Conservation (phyloP, 2,888 invertebrate genomes). For the Drosophila yooni region DNA sequence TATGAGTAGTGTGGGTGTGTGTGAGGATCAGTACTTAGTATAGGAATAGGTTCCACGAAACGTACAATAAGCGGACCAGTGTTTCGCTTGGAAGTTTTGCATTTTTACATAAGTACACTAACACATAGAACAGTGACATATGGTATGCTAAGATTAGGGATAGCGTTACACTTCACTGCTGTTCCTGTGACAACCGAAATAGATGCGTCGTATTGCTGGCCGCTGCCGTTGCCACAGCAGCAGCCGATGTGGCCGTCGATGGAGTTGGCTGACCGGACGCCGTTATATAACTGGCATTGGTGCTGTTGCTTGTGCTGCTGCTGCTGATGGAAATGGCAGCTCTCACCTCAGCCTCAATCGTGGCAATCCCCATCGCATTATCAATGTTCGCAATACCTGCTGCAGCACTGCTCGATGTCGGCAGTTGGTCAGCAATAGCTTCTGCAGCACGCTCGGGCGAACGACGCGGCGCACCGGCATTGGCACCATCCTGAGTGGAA, state of each 20-base stretch:
- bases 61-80: constrained; percentile 39
- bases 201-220: constrained; percentile 80
- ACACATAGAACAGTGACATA: constrained; percentile 62
- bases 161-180: constrained; percentile 55
- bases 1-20: constrained; percentile 4
- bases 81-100: constrained; percentile 49
- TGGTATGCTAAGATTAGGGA: constrained; percentile 40
- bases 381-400: constrained; percentile 32
- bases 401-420: constrained; percentile 33
- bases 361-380: constrained; percentile 20
- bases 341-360: constrained; percentile 36
- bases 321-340: constrained; percentile 11
- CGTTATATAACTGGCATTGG: constrained; percentile 56
- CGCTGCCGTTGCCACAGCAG: constrained; percentile 80
- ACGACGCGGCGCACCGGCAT: constrained; percentile 42
- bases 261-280: constrained; percentile 65
- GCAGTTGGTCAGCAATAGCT: constrained; percentile 28
- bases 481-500: constrained; percentile 55
- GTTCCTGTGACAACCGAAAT: constrained; percentile 77
- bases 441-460: constrained; percentile 54
- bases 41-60: constrained; percentile 44
- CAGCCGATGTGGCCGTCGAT: constrained; percentile 72
- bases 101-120: constrained; percentile 81
- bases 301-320: constrained; percentile 37
- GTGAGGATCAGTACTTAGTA: constrained; percentile 18